Evolutionary conservation across 2,113 vertebrate genomes (phyloP).

Genomic region (Calcarius ornatus): DNA sequence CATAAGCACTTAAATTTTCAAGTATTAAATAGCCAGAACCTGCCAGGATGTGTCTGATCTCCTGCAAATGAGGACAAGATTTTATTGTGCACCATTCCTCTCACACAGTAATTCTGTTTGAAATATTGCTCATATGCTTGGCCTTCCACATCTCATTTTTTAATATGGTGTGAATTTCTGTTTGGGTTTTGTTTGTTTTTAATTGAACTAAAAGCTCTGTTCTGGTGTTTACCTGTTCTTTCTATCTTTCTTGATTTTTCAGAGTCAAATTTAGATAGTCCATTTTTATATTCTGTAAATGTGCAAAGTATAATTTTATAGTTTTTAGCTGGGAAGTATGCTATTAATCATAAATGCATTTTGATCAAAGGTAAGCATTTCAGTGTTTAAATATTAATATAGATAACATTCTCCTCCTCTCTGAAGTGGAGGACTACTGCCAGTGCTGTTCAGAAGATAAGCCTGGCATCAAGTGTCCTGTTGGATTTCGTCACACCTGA

Average conservation of each 20-base stretch:
- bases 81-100: fast-evolving
- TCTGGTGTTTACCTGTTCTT: not conserved
- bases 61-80: not conserved
- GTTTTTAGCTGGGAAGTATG: not conserved
- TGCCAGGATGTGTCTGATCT: not conserved
- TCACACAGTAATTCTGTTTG: not conserved
- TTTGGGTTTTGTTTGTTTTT: not conserved
- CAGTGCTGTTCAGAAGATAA: not conserved
- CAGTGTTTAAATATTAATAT: not conserved
- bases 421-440: not conserved
- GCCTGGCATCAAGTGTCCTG: not conserved
- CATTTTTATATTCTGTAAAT: not conserved
- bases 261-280: not conserved
- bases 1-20: not conserved
- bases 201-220: not conserved
- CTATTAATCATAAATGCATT: not conserved
- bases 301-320: not conserved
- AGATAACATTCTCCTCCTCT: not conserved
- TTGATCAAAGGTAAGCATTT: constrained; percentile 7
- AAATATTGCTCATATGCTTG: not conserved
- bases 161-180: not conserved
- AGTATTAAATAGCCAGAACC: not conserved
- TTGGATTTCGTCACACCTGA: not conserved
- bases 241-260: not conserved
- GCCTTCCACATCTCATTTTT: not conserved